Base-by-base conservation (phyloP, 2,113 vertebrate genomes). In the Apodemus speciosus region DNA sequence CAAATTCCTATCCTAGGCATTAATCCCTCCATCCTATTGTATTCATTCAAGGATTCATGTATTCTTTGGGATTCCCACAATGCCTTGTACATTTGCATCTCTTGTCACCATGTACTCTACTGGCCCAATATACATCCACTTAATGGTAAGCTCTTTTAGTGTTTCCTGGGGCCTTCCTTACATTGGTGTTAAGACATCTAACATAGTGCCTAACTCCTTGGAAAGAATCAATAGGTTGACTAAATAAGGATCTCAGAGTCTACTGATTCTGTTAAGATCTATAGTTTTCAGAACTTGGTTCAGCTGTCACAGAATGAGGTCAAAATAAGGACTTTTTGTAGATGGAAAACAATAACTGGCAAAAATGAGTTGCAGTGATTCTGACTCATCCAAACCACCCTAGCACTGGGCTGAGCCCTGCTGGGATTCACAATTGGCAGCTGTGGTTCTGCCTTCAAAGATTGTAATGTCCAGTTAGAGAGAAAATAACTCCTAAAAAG, bases 331-430 rank as follows among this genome's bases (percentile, higher is more conserved):
- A 51, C 9, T 7, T 11, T 11, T n/a, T 84, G 43, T 64, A 80
- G 14, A 66, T 46, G 21, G 64, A 23, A 93, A 14, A 85, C n/a
- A 75, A 16, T 49, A 93, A 89, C 66, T n/a, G 53, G 27, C 68
- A 94, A 71, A 16, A 75, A 75, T 80, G 32, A 91, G 77, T 71
- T 79, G 32, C 64, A 62, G 21, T 35, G 7, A 91, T n/a, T 18
- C 64, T 75, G 32, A 89, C 49, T 71, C 49, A n/a, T 94, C 92
- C 64, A 90, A 95, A 77, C 46, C 27, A 46, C 87, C 64, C 38
- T 18, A 88, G 9, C 8, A 40, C 21, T 43, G 1, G 13, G 30
- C 30, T 75, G 35, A 88, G n/a, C 35, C 51, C 46, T 85, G 32
- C 20, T 84, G 40, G 35, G 35, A 9, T 40, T 79, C 46, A 85